Evolutionary conservation across 2,797 vertebrate genomes (phyloP), one percentile per base, ranked within the genome.

Genomic region (Helostoma temminkii): DNA sequence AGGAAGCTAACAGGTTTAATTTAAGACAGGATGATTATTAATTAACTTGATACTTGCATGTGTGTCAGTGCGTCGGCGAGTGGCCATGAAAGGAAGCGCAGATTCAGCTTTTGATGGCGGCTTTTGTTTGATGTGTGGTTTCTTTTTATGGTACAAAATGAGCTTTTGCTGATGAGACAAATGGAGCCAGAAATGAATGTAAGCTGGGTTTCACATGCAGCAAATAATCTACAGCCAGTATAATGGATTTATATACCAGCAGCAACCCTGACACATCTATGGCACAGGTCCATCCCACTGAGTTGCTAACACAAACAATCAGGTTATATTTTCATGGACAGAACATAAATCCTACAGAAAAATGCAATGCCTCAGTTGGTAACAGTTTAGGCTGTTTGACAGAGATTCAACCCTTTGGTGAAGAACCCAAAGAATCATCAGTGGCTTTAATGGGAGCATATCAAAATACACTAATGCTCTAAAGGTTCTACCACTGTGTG

Each of bases 101-200:
- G 32, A 59, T 43, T 52, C 56, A 46, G 64, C 25, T 72, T 86
- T 86, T 83, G 74, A 88, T 85, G 25, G 11, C 5, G 9, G 60
- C 34, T 57, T 58, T 52, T 52, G 56, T 81, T 80, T 82, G 47
- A 78, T 74, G 66, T 75, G 42, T 21, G 19, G 24, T 2, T 5
- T 50, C 36, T 66, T 39, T 61, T 22, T 70, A 59, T 48, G 47
- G 10, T 0, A 26, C 25, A 73, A 39, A 28, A 12, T 25, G 32
- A 52, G 22, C 36, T 32, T 66, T 72, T 58, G 2, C 37, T 3
- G 16, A 16, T 8, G 12, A 26, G 18, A 5, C 24, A 46, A 52
- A 69, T 22, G 3, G 21, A 73, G 7, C n/a, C 6, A 16, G 48
- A 63, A 37, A 57, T 50, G 8, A 30, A 34, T 6, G 37, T 16